Evolutionary conservation across 2,888 invertebrate species (phyloP).

Genomic region (Pammene aurita): DNA sequence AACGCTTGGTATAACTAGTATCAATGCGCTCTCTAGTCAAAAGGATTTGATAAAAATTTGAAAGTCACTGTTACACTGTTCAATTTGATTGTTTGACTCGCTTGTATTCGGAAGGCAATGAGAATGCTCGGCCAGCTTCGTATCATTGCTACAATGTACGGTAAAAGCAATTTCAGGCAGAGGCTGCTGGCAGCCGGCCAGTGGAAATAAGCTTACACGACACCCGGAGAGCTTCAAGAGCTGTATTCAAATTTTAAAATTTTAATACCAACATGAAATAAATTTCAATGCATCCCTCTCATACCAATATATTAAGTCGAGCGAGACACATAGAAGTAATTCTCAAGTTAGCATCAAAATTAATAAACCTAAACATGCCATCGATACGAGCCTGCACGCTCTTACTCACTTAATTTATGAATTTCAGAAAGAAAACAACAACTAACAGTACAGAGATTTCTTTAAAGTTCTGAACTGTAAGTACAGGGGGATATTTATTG

Average conservation of each 20-base stretch:
- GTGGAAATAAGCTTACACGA: slow-evolving; percentile 78
- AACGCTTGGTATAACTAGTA: background rate
- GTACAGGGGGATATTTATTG: slow-evolving; percentile 10
- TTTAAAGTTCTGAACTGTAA: slow-evolving; percentile 15
- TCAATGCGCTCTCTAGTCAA: background rate
- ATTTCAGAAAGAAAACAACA: slow-evolving; percentile 42
- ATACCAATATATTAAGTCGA: background rate
- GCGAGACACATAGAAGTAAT: background rate
- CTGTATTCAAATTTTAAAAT: background rate
- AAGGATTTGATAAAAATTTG: background rate
- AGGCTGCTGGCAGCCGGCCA: slow-evolving; percentile 74
- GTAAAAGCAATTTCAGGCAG: slow-evolving; percentile 77
- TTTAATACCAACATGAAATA: background rate
- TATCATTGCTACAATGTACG: slow-evolving; percentile 74
- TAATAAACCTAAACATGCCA: slow-evolving; percentile 39
- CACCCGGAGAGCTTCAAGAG: slow-evolving; percentile 60
- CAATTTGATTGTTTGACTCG: background rate
- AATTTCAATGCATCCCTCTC: background rate
- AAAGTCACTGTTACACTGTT: background rate
- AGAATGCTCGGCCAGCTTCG: slow-evolving; percentile 49
- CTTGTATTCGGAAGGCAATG: background rate
- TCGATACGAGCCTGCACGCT: slow-evolving; percentile 66
- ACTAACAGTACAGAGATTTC: slow-evolving; percentile 33
- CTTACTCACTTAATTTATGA: slow-evolving; percentile 60
- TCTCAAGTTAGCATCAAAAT: background rate